Evolutionary conservation across 2,888 invertebrate genomes (phyloP).

Genomic region (Scaptomyza parva): DNA sequence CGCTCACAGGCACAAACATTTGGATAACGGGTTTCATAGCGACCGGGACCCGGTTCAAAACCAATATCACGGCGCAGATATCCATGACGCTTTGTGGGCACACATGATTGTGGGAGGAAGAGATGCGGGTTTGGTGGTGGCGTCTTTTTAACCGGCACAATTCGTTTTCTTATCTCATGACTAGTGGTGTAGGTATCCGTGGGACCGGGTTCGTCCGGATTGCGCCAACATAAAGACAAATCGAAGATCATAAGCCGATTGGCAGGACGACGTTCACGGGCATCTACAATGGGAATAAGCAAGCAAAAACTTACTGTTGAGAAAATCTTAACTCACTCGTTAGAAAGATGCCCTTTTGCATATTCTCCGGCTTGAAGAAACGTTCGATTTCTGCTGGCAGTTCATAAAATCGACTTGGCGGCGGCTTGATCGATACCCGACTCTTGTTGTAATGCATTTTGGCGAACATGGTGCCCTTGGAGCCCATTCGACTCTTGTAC

Average conservation of each 20-base stretch:
- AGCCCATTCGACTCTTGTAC: constrained; percentile 46
- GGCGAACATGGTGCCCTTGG: constrained; percentile 68
- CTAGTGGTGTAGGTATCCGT: constrained; percentile 53
- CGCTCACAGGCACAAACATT: constrained; percentile 63
- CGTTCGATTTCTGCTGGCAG: constrained; percentile 52
- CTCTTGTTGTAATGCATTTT: constrained; percentile 52
- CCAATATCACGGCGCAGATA: constrained; percentile 46
- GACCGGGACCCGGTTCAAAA: constrained; percentile 78
- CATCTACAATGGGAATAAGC: constrained; percentile 68
- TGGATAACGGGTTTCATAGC: constrained; percentile 71
- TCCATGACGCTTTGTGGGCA: constrained; percentile 59
- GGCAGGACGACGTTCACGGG: constrained; percentile 67
- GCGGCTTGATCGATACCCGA: constrained; percentile 38
- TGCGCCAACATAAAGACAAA: constrained; percentile 63
- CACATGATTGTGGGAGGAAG: constrained; percentile 60
- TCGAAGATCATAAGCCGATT: constrained; percentile 67
- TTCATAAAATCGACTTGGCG: constrained; percentile 57
- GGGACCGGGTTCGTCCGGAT: constrained; percentile 76
- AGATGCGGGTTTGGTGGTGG: constrained; percentile 51
- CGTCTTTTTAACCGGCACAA: constrained; percentile 11
- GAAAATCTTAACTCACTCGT: constrained; percentile 60
- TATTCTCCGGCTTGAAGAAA: constrained; percentile 52
- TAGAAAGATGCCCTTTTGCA: constrained; percentile 72
- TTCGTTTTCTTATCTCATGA: constrained; percentile 25
- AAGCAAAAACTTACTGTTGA: no score